These are phyloP conservation scores for Arion vulgaris DNA, from an alignment of 1,140 invertebrate genomes.

Conservation along the genomic window DNA sequence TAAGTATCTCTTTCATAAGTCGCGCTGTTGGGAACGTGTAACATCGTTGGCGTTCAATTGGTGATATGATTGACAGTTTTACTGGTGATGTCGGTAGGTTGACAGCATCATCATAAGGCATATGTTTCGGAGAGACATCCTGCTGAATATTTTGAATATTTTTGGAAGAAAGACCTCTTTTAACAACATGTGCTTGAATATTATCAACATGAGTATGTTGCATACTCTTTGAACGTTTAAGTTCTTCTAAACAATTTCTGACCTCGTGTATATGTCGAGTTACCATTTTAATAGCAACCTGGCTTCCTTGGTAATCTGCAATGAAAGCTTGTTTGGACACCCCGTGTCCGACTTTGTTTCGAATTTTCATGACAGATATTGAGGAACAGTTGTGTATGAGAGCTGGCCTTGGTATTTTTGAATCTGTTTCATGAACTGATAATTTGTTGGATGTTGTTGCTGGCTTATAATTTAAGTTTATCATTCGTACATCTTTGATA, in stretches of 20 bases:
- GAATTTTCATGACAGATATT: conserved; percentile 59
- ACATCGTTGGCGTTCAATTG: conserved; percentile 44
- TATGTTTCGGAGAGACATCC: background rate
- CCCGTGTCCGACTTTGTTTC: conserved; percentile 65
- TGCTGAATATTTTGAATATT: background rate
- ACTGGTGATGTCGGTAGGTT: background rate
- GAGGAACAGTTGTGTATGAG: conserved; percentile 63
- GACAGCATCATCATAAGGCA: background rate
- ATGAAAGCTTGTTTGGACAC: conserved; percentile 67
- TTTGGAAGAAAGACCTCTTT: background rate
- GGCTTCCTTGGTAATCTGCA: conserved; percentile 51
- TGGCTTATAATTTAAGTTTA: no score
- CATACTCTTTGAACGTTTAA: conserved; percentile 27
- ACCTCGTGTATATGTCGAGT: conserved; percentile 67
- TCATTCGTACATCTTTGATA: no score
- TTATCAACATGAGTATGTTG: background rate
- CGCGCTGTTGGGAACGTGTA: conserved; percentile 66
- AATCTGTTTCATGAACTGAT: no score
- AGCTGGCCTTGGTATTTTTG: conserved; percentile 4
- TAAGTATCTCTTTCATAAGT: conserved; percentile 70
- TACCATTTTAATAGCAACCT: conserved; percentile 69
- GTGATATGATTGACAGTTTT: background rate
- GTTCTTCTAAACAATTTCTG: conserved; percentile 58
- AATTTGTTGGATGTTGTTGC: no score
- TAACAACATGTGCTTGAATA: background rate